A percentile compares a stretch with the other conserved stretches of the same genome.
These are phyloP conservation scores for Aptenodytes patagonicus DNA, from an alignment of 2,113 vertebrate genomes.

Conservation along the genomic window DNA sequence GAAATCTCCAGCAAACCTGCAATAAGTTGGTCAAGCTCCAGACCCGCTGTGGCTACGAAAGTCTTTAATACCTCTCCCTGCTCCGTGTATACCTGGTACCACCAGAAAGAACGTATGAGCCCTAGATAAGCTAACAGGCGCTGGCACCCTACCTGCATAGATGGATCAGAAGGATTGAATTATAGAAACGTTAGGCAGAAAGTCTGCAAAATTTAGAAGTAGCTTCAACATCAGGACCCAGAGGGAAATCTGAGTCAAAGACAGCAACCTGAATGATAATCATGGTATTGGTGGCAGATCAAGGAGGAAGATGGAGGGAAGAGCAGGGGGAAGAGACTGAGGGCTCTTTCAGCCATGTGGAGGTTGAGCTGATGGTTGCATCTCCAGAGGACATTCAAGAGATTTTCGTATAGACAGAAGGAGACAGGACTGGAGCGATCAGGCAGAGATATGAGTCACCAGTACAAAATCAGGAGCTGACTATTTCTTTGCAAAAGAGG, in stretches of 20 bases:
- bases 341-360: rapidly evolving
- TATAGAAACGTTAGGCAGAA: neutral
- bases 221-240: neutral
- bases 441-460: neutral
- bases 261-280: neutral
- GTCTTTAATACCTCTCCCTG: neutral
- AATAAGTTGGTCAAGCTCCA: neutral
- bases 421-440: neutral
- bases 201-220: neutral
- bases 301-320: neutral
- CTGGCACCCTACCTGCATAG: neutral
- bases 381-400: neutral
- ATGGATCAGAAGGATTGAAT: neutral
- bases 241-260: neutral
- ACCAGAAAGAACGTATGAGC: neutral
- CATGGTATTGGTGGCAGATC: neutral
- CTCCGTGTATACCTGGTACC: neutral
- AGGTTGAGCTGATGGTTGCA: neutral
- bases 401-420: neutral
- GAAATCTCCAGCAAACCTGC: neutral
- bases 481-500: neutral
- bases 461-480: neutral
- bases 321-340: neutral
- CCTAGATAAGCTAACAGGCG: neutral
- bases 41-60: neutral